Evolutionary conservation across 2,888 invertebrate species (phyloP), one percentile per base, ranked within the genome.

Genomic region (Agriopis leucophaearia): DNA sequence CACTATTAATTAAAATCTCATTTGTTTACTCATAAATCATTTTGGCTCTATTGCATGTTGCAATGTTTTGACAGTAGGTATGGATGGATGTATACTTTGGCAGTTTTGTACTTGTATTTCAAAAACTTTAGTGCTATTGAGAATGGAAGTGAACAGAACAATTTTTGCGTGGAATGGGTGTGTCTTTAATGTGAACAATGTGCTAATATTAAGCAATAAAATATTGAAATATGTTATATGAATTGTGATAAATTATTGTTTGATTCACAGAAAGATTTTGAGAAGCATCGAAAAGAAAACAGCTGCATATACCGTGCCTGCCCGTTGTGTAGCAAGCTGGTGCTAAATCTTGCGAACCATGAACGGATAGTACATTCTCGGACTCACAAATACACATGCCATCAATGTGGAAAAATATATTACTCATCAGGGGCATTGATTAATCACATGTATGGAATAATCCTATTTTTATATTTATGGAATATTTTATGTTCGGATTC

Each of bases 331-430:
- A 77, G 77, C 12, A 79, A 79, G 65, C 71, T 78, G 48, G 79
- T 79, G 8, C 59, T 74, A 13, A 74, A 79, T 56, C 64, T 79
- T 12, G 58, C 70, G 2, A 71, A 62, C 50, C 75, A 75, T 52
- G 74, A 74, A 57, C 70, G 74, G 47, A 73, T 71, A 55, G 74
- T 77, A 7, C 78, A 78, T 67, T 54, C 71, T 6, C 60, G 74
- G 4, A 68, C 67, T 6, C 63, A 77, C 45, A 73, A 74, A 44
- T 77, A 74, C 59, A 79, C 78, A 8, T 79, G 79, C 42, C 77
- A 79, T 66, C 69, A 77, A 59, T 79, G 79, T 74, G 79, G 79
- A 8, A 79, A 77, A 73, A 68, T 74, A 38, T 76, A 69, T 42
- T 76, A 76, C 47, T 74, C 79, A 27, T 66, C 75, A 44, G 77